Evolutionary conservation across 1,140 invertebrate species (phyloP), one percentile per base, ranked within the genome.

Genomic region (Philaenus spumarius): DNA sequence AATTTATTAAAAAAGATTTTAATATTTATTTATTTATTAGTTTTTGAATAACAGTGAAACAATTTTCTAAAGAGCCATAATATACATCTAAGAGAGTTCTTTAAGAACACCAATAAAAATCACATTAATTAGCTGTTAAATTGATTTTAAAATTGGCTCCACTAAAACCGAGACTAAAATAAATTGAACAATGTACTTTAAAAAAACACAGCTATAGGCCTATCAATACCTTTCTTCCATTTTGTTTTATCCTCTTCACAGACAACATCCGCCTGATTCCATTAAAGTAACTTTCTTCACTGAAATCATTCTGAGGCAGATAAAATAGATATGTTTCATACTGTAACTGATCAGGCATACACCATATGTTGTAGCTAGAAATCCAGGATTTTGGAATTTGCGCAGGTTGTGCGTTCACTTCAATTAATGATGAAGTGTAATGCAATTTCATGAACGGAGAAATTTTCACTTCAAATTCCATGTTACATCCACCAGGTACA

Each of bases 401-500:
- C 1, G 82, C 77, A 20, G 80, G 75, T 53, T 84, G 81, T 15
- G 75, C 77, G 57, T 83, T 78, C 1, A 89, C 75, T 35, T 66
- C 71, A 3, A 86, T 74, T 34, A 79, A 75, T n/a, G 76, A 69
- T 45, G 76, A 64, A 30, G 68, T 76, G 34, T 77, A 73, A 1
- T 57, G 61, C 1, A 83, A 63, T 30, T 72, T 72, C 62, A 87
- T 73, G 66, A 79, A 89, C 7, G 88, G 85, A 17, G 84, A 79
- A 58, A 77, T 78, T 65, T 79, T 71, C n/a, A 82, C 70, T 40
- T 78, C 69, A 62, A 82, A 82, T 65, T 85, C 82, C 76, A 87
- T 78, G 62, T 86, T 89, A 66, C 87, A 90, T 26, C 85, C 87
- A 58, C 88, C 88, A 40, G 87, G 87, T 64, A 89, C 74, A 3